These are phyloP conservation scores for Scaptomyza pallida DNA, from an alignment of 1,140 invertebrate species.

Conservation along the genomic window DNA sequence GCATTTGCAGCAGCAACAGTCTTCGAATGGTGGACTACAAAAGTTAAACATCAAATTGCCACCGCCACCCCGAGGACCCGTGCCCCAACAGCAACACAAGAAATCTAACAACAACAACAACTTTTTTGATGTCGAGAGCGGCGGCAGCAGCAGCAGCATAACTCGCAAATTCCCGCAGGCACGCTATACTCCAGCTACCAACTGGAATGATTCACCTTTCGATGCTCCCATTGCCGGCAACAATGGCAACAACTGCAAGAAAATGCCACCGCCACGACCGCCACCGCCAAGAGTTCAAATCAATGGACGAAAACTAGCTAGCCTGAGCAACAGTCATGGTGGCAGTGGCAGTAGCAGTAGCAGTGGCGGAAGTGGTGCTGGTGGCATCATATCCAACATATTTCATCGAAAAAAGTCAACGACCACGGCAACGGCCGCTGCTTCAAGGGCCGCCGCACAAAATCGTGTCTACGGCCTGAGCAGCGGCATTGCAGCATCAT, in stretches of 20 bases:
- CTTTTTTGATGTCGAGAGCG: constrained; percentile 34
- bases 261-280: constrained; percentile 77
- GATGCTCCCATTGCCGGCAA: constrained; percentile 31
- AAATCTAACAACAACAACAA: constrained; percentile 42
- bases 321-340: constrained; percentile 12
- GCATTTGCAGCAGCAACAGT: constrained; percentile 69
- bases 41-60: constrained; percentile 76
- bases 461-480: constrained; percentile 83
- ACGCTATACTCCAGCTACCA: constrained; percentile 77
- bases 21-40: constrained; percentile 54
- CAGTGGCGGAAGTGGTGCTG: constrained; percentile 7
- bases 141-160: constrained; percentile 47
- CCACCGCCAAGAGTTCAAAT: constrained; percentile 74
- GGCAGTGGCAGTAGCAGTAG: background rate
- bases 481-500: constrained; percentile 80
- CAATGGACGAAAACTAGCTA: constrained; percentile 51
- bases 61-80: constrained; percentile 69
- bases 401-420: constrained; percentile 75
- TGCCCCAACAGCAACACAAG: constrained; percentile 32
- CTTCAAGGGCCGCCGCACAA: constrained; percentile 83
- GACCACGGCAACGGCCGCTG: constrained; percentile 52
- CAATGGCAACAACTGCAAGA: constrained; percentile 57
- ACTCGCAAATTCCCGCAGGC: constrained; percentile 79
- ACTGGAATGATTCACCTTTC: constrained; percentile 79
- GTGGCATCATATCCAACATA: constrained; percentile 83